These are phyloP conservation scores for Hipposideros armiger DNA, from an alignment of 2,113 vertebrate genomes.

Conservation along the genomic window DNA sequence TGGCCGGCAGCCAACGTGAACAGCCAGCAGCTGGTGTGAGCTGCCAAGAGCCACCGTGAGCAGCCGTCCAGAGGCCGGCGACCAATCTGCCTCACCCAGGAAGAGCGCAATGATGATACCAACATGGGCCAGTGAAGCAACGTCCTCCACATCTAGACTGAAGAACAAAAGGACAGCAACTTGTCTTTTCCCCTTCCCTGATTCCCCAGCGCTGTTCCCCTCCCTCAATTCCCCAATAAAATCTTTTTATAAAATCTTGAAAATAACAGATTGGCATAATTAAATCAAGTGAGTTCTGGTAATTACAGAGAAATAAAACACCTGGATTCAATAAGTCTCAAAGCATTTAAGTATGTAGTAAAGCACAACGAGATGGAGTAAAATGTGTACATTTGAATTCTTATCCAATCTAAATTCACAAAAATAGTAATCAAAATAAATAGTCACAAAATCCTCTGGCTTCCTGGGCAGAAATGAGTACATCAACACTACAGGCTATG, in stretches of 20 bases:
- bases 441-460: neutral
- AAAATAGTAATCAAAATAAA: slow-evolving; percentile 5
- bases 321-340: slow-evolving; percentile 47
- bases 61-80: too few species aligned
- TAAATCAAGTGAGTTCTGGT: slow-evolving; percentile 30
- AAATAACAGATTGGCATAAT: slow-evolving; percentile 53
- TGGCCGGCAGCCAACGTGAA: too few species aligned
- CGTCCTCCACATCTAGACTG: too few species aligned
- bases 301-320: slow-evolving; percentile 49
- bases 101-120: too few species aligned
- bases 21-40: too few species aligned
- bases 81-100: too few species aligned
- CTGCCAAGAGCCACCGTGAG: too few species aligned
- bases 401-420: slow-evolving; percentile 39
- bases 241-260: neutral
- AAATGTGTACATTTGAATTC: slow-evolving; percentile 49
- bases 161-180: too few species aligned
- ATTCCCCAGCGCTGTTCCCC: too few species aligned
- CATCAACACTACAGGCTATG: neutral
- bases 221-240: too few species aligned
- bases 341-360: slow-evolving; percentile 9
- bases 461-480: slow-evolving; percentile 23
- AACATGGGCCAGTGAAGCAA: too few species aligned
- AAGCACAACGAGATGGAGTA: slow-evolving; percentile 12
- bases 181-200: too few species aligned